Conservation (phyloP, 2,888 invertebrate genomes). For the Anticlea derivata region DNA sequence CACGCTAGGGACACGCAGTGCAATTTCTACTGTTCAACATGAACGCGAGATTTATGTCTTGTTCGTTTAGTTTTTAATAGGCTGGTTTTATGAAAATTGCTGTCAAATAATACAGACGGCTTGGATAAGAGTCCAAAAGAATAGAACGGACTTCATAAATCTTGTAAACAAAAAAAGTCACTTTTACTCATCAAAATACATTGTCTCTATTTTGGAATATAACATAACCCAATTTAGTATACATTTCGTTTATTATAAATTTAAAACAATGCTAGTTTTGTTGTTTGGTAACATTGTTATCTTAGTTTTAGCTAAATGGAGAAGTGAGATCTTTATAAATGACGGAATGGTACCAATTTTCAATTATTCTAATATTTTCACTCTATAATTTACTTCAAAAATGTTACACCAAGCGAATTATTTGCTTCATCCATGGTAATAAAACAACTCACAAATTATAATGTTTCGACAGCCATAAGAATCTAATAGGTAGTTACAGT, state of each 20-base stretch:
- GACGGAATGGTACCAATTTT: too few species aligned
- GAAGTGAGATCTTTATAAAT: slow-evolving; percentile 19
- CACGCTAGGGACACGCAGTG: slow-evolving; percentile 26
- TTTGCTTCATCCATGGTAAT: too few species aligned
- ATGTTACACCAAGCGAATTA: too few species aligned
- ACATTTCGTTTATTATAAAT: slow-evolving; percentile 21
- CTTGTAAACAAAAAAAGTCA: background rate
- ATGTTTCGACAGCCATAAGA: too few species aligned
- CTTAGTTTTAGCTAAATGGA: slow-evolving; percentile 25
- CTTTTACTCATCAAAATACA: background rate
- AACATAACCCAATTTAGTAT: slow-evolving; percentile 11
- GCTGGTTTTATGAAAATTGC: background rate
- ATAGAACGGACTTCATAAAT: too few species aligned
- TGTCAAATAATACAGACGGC: background rate
- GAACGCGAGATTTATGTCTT: slow-evolving; percentile 12
- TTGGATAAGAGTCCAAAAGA: too few species aligned
- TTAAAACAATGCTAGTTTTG: slow-evolving; percentile 16
- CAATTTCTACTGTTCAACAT: slow-evolving; percentile 20
- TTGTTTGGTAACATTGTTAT: slow-evolving; percentile 19
- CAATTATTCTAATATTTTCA: too few species aligned
- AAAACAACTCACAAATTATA: too few species aligned
- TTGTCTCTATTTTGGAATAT: background rate
- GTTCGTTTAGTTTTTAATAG: background rate
- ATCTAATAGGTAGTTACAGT: too few species aligned
- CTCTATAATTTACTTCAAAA: too few species aligned